Conservation (phyloP, 92 coral and sea anemone species). For the Phenganax marumi region DNA sequence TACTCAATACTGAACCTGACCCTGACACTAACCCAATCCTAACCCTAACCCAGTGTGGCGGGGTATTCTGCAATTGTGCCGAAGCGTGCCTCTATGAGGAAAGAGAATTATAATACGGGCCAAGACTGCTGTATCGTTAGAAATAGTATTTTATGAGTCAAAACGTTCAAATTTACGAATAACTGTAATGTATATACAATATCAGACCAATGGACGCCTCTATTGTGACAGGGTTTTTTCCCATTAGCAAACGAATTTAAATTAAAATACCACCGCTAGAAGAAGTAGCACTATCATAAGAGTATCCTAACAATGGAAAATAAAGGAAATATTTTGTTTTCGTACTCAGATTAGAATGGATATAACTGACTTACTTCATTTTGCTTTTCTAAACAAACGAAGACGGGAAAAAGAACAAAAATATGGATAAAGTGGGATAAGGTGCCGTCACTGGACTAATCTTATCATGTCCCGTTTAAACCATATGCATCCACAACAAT, state of each 20-base stretch:
- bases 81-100: no score
- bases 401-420: conserved; percentile 17
- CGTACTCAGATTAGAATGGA: conserved; percentile 59
- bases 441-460: neutral
- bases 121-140: no score
- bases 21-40: no score
- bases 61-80: no score
- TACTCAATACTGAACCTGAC: no score
- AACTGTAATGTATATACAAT: neutral
- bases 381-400: conserved; percentile 41
- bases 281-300: neutral
- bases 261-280: neutral
- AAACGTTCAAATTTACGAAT: neutral
- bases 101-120: no score
- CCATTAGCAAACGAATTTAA: neutral
- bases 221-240: neutral
- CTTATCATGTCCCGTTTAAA: no score
- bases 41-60: no score
- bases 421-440: neutral
- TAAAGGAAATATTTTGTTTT: neutral
- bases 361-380: conserved; percentile 72
- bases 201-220: neutral
- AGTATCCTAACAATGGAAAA: neutral
- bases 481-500: conserved; percentile 1
- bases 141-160: no score